phyloP scores from a whole-genome alignment of 1,140 invertebrate genomes.

The Aphis gossypii region DNA sequence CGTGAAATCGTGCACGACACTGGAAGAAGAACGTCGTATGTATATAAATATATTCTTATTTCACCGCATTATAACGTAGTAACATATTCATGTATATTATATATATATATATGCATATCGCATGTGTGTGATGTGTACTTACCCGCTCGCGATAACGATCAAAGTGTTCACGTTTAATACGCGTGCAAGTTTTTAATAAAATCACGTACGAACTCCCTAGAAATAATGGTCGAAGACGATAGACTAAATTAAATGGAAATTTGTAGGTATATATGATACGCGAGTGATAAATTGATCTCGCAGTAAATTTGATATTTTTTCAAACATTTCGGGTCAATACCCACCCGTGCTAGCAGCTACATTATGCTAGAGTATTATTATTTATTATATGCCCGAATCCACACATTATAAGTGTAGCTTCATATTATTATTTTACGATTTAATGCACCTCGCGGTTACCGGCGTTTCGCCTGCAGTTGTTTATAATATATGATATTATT shows the following conservation, averaged over 20 bases:
- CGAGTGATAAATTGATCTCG: neutral
- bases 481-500: neutral
- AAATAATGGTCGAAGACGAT: neutral
- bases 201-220: neutral
- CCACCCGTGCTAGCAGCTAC: neutral
- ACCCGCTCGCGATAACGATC: neutral
- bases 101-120: neutral
- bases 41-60: neutral
- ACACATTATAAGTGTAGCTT: neutral
- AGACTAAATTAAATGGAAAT: neutral
- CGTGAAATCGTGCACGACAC: neutral
- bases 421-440: neutral
- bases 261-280: neutral
- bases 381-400: neutral
- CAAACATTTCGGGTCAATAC: neutral
- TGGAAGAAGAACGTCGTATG: neutral
- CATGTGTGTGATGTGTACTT: neutral
- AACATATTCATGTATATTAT: constrained; percentile 4
- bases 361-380: neutral
- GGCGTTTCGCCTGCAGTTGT: too few relatives aligned
- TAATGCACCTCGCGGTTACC: neutral
- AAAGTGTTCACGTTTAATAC: neutral
- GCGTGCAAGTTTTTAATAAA: constrained; percentile 19
- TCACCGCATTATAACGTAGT: neutral
- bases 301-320: neutral